Conservation (phyloP, 1,140 invertebrate species). For the Cotesia chilonis region DNA sequence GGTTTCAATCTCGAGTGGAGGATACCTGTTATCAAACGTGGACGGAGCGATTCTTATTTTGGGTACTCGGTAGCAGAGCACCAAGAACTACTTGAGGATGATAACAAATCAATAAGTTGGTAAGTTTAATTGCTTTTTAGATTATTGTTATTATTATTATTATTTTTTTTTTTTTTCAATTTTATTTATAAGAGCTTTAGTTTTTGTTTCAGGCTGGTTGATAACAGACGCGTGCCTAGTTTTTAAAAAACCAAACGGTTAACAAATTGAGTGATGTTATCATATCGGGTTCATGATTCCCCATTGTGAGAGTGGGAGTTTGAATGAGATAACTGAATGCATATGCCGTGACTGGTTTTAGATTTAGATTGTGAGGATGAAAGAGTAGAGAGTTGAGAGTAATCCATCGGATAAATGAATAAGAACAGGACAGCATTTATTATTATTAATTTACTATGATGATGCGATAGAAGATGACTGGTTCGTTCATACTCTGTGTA, state of each 20-base stretch:
- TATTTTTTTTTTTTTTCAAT: constrained; percentile 13
- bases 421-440: neutral
- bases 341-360: no score
- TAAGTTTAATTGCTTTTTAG: constrained; percentile 56
- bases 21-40: constrained; percentile 84
- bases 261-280: neutral
- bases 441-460: constrained; percentile 2
- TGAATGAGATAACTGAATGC: no score
- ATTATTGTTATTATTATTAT: constrained; percentile 7
- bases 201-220: constrained; percentile 8
- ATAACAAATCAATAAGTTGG: constrained; percentile 68
- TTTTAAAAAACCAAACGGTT: no score
- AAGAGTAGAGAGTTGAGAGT: neutral
- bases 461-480: no score
- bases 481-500: no score
- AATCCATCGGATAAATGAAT: neutral
- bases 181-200: constrained; percentile 21
- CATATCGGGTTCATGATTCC: no score
- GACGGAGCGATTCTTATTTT: constrained; percentile 78
- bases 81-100: constrained; percentile 65
- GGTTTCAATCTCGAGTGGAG: constrained; percentile 85
- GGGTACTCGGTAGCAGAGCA: constrained; percentile 91
- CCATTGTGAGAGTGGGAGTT: no score
- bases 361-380: no score
- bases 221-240: constrained; percentile 24